These are phyloP conservation scores for Acleris laterana DNA, from an alignment of 2,888 invertebrate genomes.

Conservation along the genomic window DNA sequence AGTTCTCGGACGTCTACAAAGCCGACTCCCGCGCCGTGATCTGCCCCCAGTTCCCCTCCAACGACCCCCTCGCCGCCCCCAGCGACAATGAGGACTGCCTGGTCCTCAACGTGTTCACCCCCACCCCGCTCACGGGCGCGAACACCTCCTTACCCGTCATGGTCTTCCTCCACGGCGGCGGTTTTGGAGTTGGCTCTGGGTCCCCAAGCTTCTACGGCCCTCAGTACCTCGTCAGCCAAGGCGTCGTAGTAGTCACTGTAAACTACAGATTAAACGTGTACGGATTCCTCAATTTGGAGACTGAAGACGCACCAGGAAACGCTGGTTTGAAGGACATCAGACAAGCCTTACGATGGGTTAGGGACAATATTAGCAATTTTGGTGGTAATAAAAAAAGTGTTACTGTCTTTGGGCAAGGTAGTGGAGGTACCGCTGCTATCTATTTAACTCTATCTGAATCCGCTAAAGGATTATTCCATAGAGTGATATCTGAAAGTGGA, in stretches of 20 bases:
- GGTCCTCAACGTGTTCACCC: conserved; percentile 72
- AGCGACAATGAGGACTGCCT: conserved; percentile 79
- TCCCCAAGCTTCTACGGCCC: conserved; percentile 74
- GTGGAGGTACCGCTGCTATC: conserved; percentile 72
- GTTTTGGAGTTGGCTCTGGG: conserved; percentile 74
- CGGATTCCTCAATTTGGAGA: conserved; percentile 74
- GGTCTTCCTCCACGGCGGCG: conserved; percentile 80
- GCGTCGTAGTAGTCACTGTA: conserved; percentile 73
- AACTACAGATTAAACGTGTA: conserved; percentile 79
- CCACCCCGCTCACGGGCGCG: conserved; percentile 46
- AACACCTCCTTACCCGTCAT: conserved; percentile 69
- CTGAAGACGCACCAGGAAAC: conserved; percentile 74
- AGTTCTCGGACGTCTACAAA: conserved; percentile 62
- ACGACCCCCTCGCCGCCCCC: conserved; percentile 67
- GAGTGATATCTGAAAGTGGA: conserved; percentile 73
- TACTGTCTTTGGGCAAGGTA: conserved; percentile 76
- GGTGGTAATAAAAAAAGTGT: conserved; percentile 73
- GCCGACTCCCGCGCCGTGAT: conserved; percentile 66
- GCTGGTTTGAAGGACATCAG: conserved; percentile 78
- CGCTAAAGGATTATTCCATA: conserved; percentile 71
- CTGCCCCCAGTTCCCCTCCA: conserved; percentile 71
- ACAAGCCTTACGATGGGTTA: conserved; percentile 74
- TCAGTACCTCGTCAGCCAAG: conserved; percentile 72
- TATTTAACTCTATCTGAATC: conserved; percentile 70
- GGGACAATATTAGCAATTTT: conserved; percentile 67